Evolutionary conservation across 2,888 invertebrate genomes (phyloP), one percentile per base, ranked within the genome.

Genomic region (Cinara cedri): DNA sequence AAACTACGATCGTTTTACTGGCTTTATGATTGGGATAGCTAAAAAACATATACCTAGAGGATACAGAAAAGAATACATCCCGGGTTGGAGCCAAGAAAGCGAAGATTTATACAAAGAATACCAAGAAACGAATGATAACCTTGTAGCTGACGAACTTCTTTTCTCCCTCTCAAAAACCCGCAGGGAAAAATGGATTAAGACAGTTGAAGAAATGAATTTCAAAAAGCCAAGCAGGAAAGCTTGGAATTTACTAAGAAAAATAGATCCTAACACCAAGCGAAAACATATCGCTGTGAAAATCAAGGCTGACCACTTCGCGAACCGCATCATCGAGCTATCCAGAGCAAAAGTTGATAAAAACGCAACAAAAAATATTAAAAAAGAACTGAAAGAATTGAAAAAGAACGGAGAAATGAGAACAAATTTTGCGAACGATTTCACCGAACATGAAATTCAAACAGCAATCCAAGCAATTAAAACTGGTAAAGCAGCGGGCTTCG

Each of bases 21-120:
- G 19, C 19, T 19, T 54, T 54, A 1, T 19, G 54, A 51, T 1
- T 51, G 16, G 51, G 16, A 51, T 14, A 51, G 51, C 51, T 51
- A 51, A 51, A 16, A 51, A 51, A 51, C 51, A 46, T 46, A 46
- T 46, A 46, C 46, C 46, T 14, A 46, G 46, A 46, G 46, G 46
- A 46, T 6, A 46, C 51, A 51, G 13, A 51, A 51, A 51, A 51
- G 13, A 51, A 51, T 51, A 26, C 10, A 68, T 78, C 42, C 78
- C 78, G n/a, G 68, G 78, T 4, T 78, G 78, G 68, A 78, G 34
- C 51, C 42, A 68, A 78, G 16, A 26, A 66, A 51, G 66, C 42
- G 76, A 66, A 14, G 3, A 49, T 3, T 66, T 76, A 6, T 76
- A 76, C 54, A 62, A 65, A 26, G 46, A 65, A 34, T 76, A 24